These are phyloP conservation scores for Eidolon helvum DNA, from an alignment of 2,113 vertebrate genomes.

Conservation along the genomic window DNA sequence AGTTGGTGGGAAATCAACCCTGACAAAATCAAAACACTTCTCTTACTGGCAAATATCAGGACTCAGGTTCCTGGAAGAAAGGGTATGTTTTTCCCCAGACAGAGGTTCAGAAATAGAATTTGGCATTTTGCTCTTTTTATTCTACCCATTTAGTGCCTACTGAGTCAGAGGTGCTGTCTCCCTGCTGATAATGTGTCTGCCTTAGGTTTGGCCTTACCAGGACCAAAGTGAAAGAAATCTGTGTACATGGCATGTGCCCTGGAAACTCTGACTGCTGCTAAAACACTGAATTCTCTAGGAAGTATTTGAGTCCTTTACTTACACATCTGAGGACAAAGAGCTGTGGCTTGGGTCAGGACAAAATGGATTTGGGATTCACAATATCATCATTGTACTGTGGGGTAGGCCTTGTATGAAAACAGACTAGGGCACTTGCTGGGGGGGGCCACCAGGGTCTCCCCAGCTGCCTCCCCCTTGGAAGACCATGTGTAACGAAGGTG, in stretches of 20 bases:
- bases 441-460: background rate
- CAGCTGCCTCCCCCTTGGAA: background rate
- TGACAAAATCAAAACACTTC: background rate
- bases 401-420: background rate
- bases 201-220: background rate
- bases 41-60: background rate
- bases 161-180: background rate
- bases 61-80: background rate
- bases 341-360: background rate
- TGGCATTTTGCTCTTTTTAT: background rate
- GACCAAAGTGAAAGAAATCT: background rate
- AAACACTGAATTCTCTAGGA: background rate
- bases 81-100: background rate
- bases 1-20: background rate
- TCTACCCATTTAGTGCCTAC: background rate
- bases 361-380: background rate
- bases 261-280: background rate
- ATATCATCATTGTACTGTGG: background rate
- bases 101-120: background rate
- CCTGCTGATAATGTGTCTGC: background rate
- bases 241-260: background rate
- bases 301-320: background rate
- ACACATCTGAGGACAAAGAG: background rate
- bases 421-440: rapidly evolving
- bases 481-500: background rate